Conservation (phyloP, 2,888 invertebrate species). For the Philhelius pedissequus region DNA sequence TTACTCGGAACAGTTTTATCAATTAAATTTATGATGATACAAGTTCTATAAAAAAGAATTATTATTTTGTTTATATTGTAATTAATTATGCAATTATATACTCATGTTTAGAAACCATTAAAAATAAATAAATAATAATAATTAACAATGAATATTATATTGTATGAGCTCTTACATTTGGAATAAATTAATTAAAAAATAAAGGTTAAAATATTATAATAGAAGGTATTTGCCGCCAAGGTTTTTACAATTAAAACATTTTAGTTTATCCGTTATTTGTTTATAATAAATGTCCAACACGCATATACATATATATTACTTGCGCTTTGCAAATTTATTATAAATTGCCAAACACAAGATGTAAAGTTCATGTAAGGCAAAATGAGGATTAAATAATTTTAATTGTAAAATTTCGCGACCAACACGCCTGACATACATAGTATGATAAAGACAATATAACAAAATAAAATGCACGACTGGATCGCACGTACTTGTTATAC, state of each 20-base stretch:
- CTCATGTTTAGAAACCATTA: constrained; percentile 68
- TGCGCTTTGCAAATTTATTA: no score
- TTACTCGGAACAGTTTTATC: constrained; percentile 58
- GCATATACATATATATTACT: no score
- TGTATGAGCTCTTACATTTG: constrained; percentile 31
- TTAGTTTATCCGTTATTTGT: neutral
- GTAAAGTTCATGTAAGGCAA: neutral
- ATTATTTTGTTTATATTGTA: constrained; percentile 27
- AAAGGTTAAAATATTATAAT: constrained; percentile 34
- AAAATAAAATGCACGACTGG: no score
- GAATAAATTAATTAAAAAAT: constrained; percentile 14
- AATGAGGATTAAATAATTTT: neutral
- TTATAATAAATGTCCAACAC: neutral
- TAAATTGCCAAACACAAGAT: neutral
- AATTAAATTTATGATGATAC: constrained; percentile 60
- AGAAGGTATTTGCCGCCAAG: neutral
- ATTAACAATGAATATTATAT: constrained; percentile 58
- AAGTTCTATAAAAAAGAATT: constrained; percentile 60
- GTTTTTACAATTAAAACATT: neutral
- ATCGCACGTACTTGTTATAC: no score
- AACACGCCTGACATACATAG: neutral
- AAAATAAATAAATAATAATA: constrained; percentile 68
- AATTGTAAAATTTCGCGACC: neutral
- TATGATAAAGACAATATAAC: neutral
- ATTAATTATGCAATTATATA: constrained; percentile 54